Percentiles rank a stretch among this genome's conserved stretches.
These are phyloP conservation scores for Emydura subglobosa DNA, from an alignment of 2,113 vertebrate genomes.

Conservation along the genomic window DNA sequence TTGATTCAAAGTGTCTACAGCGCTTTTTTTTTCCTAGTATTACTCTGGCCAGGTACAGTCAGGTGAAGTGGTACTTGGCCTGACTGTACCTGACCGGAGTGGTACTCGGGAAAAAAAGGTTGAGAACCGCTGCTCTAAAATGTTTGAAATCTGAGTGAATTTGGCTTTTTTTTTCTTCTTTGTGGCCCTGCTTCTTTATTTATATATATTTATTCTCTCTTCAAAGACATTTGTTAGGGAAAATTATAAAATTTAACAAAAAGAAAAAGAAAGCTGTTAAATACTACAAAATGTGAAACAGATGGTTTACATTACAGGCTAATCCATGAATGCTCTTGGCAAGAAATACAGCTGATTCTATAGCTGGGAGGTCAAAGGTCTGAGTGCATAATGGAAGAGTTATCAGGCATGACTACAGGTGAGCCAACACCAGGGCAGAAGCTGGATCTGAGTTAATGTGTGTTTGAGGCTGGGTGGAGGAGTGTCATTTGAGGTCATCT, in stretches of 20 bases:
- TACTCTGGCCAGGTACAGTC: too few species aligned
- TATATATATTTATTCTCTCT: conserved; percentile 31
- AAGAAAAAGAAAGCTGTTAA: conserved; percentile 37
- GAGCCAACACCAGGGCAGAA: neutral
- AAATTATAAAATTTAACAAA: conserved; percentile 37
- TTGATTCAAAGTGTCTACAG: too few species aligned
- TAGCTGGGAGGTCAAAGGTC: neutral
- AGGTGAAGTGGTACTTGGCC: too few species aligned
- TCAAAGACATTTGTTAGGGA: conserved; percentile 26
- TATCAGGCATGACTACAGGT: neutral
- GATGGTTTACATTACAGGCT: conserved; percentile 19
- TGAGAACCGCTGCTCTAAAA: conserved; percentile 36
- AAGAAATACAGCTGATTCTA: neutral
- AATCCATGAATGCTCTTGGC: conserved; percentile 47
- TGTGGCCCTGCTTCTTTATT: neutral
- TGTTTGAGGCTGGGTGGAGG: neutral
- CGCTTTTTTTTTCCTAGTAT: too few species aligned
- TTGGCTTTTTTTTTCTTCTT: conserved; percentile 13
- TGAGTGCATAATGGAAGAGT: neutral
- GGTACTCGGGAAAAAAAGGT: too few species aligned
- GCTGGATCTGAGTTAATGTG: neutral
- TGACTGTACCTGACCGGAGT: too few species aligned
- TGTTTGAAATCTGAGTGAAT: conserved; percentile 48
- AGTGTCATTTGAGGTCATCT: neutral
- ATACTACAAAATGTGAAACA: conserved; percentile 56